A percentile compares a stretch with the other conserved stretches of the same genome.
phyloP scores from a whole-genome alignment of 1,140 invertebrate genomes.

The Drosophila ananassae region DNA sequence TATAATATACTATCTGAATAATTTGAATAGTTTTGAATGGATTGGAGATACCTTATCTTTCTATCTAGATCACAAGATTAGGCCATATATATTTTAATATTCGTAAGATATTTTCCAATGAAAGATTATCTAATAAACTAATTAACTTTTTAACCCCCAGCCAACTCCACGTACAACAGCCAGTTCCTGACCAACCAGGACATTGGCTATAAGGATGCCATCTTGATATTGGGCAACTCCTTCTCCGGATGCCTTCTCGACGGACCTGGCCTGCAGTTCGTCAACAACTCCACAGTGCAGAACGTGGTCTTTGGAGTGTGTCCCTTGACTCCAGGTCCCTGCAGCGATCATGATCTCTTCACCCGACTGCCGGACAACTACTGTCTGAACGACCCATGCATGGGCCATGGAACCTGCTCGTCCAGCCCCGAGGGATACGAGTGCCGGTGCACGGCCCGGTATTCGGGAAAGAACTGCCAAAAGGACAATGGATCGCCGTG shows the following conservation, averaged over 20 bases:
- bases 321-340: slow-evolving; percentile 88
- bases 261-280: slow-evolving; percentile 92
- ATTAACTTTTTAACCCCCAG: slow-evolving; percentile 58
- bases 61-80: too few relatives aligned
- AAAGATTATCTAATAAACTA: too few relatives aligned
- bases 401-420: slow-evolving; percentile 91
- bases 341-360: slow-evolving; percentile 86
- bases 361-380: slow-evolving; percentile 87
- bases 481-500: slow-evolving; percentile 91
- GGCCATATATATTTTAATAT: too few relatives aligned
- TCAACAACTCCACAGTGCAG: slow-evolving; percentile 86
- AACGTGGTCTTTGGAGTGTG: slow-evolving; percentile 91
- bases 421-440: slow-evolving; percentile 90
- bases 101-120: too few relatives aligned
- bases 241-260: slow-evolving; percentile 93
- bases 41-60: too few relatives aligned
- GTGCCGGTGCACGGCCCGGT: slow-evolving; percentile 91
- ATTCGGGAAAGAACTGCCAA: slow-evolving; percentile 93
- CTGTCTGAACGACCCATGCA: slow-evolving; percentile 91
- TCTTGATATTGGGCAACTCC: slow-evolving; percentile 90
- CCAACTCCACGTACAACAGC: slow-evolving; percentile 91
- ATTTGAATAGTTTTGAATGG: too few relatives aligned
- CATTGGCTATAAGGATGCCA: slow-evolving; percentile 86
- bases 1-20: too few relatives aligned
- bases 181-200: slow-evolving; percentile 89